Conservation (phyloP, 2,888 invertebrate species). For the Pasiphila rectangulata region DNA sequence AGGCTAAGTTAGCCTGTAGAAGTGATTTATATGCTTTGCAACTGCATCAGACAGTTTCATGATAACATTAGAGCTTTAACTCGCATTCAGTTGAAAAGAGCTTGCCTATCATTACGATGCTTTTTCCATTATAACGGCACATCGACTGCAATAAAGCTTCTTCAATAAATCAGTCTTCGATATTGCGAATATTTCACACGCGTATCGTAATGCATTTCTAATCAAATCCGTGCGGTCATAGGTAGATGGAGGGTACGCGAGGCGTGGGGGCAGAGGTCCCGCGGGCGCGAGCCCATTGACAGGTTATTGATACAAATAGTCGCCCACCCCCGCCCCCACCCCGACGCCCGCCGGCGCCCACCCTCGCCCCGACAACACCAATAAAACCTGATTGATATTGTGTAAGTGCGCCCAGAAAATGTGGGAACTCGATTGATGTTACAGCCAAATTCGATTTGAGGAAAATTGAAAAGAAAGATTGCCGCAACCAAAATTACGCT, state of each 20-base stretch:
- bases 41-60: constrained; percentile 7
- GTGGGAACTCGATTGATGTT: constrained; percentile 81
- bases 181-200: constrained; percentile 54
- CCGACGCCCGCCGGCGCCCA: constrained; percentile 42
- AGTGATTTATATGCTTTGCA: constrained; percentile 8
- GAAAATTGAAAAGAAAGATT: constrained; percentile 76
- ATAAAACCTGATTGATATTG: constrained; percentile 82
- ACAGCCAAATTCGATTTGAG: constrained; percentile 78
- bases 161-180: constrained; percentile 22
- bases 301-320: constrained; percentile 82
- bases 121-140: constrained; percentile 17
- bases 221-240: constrained; percentile 74
- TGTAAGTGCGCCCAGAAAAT: constrained; percentile 80
- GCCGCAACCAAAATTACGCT: constrained; percentile 44
- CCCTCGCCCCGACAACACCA: constrained; percentile 73
- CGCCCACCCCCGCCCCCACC: constrained; percentile 53
- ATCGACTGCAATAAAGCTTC: constrained; percentile 14
- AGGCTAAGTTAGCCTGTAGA: background rate
- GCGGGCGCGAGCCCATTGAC: constrained; percentile 77
- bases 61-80: constrained; percentile 6
- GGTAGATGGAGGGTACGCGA: constrained; percentile 42
- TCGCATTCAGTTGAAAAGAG: constrained; percentile 10
- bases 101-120: constrained; percentile 9
- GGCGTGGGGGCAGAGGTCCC: constrained; percentile 63
- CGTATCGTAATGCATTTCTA: constrained; percentile 60